Evolutionary conservation across 2,113 vertebrate species (phyloP).

Genomic region (Psammodynastes pulverulentus): DNA sequence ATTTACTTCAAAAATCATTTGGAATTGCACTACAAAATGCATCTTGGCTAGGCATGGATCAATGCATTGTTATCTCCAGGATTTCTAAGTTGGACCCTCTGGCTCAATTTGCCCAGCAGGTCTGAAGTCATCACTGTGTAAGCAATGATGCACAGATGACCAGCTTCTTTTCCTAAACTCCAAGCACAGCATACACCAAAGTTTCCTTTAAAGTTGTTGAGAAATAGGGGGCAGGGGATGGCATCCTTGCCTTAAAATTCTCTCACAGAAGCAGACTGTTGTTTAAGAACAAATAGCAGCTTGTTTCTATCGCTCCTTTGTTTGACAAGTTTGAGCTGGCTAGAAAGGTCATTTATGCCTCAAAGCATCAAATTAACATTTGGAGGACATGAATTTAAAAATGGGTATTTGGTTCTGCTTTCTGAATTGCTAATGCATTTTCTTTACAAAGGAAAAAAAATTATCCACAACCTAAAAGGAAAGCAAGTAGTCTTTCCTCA

Average conservation of each 20-base stretch:
- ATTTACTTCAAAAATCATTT: neutral
- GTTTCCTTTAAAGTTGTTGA: slow-evolving; percentile 61
- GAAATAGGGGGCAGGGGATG: slow-evolving; percentile 31
- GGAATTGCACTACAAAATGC: slow-evolving; percentile 7
- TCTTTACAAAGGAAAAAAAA: neutral
- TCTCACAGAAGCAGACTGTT: slow-evolving; percentile 65
- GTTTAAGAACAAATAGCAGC: slow-evolving; percentile 70
- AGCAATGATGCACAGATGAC: slow-evolving; percentile 28
- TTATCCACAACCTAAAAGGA: slow-evolving; percentile 33
- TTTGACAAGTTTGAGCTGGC: slow-evolving; percentile 68
- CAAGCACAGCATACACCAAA: slow-evolving; percentile 45
- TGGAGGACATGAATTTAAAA: slow-evolving; percentile 73
- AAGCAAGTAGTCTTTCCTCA: slow-evolving; percentile 31
- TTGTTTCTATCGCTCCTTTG: slow-evolving; percentile 68
- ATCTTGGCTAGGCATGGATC: neutral
- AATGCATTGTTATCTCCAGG: slow-evolving; percentile 20
- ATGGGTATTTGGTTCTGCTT: slow-evolving; percentile 64
- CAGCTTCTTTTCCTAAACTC: slow-evolving; percentile 35
- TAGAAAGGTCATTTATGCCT: slow-evolving; percentile 74
- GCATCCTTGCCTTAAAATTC: slow-evolving; percentile 66
- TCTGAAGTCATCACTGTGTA: slow-evolving; percentile 33
- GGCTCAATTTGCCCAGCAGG: slow-evolving; percentile 37
- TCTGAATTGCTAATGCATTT: slow-evolving; percentile 60
- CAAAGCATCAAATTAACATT: slow-evolving; percentile 77
- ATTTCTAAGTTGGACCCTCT: slow-evolving; percentile 16